Evolutionary conservation across 2,113 vertebrate species (phyloP), one percentile per base, ranked within the genome.

Genomic region (Megaceryle maxima): DNA sequence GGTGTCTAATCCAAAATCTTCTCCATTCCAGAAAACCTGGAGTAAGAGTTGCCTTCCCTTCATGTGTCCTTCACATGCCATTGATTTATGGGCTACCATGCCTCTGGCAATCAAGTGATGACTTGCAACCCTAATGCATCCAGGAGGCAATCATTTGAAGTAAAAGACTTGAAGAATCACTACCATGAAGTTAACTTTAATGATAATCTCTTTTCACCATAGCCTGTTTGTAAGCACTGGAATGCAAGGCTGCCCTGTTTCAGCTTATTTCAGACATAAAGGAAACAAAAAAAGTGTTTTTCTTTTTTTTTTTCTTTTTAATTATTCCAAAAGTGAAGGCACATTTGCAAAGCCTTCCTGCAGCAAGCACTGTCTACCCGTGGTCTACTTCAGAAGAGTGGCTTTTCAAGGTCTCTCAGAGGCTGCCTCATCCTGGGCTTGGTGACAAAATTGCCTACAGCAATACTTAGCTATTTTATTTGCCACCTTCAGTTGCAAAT

Each of bases 401-500:
- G 29, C 46, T 90, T 95, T 95, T 76, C 75, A 88, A 69, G 86
- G 41, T 37, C 37, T 82, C 53, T 90, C 5, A 2, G 51, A 70
- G 46, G 48, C 72, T 95, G 33, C 41, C 41, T 88, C 55, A 16
- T 79, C 77, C 75, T 66, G 93, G 87, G 22, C 62, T 83, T 67
- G 50, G 90, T 64, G 87, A 93, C 88, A 88, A 89, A 84, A 55
- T 15, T 66, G 84, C 96, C 92, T 74, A 2, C 51, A 94, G 86
- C 81, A 73, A 63, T 48, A 50, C 20, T 93, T 50, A 75, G 35
- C 57, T 26, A 63, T 86, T 88, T 96, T 35, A 77, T 82, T 96
- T 70, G 66, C 93, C 90, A 87, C 66, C 62, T 73, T 94, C 87
- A 88, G 76, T 72, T 92, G 69, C 64, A 86, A 94, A 90, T 3